Evolutionary conservation across 2,113 vertebrate species (phyloP).

Genomic region (Menidia beryllina): DNA sequence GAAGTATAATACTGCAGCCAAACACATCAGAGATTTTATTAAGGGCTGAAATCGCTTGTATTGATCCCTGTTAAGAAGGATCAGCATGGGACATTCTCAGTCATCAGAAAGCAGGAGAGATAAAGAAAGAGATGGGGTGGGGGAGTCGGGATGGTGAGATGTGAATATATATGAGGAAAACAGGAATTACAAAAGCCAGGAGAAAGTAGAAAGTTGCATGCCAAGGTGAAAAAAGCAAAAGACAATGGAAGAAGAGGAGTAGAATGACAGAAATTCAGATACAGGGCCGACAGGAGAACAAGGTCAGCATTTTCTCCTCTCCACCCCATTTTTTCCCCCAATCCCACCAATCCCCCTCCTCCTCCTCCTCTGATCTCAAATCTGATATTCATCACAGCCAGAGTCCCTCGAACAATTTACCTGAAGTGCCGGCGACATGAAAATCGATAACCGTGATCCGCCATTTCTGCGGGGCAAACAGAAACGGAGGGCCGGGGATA

Average conservation of each 20-base stretch:
- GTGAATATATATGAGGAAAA: conserved; percentile 52
- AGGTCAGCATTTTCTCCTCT: conserved; percentile 87
- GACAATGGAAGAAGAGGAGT: conserved; percentile 35
- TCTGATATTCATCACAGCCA: conserved; percentile 90
- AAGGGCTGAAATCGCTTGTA: conserved; percentile 80
- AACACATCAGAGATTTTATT: conserved; percentile 74
- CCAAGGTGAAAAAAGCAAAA: conserved; percentile 40
- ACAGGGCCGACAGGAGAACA: conserved; percentile 47
- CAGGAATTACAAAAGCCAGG: conserved; percentile 22
- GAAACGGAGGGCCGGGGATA: conserved; percentile 73
- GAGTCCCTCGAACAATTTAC: conserved; percentile 90
- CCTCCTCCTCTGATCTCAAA: conserved; percentile 77
- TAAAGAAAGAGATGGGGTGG: conserved; percentile 19
- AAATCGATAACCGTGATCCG: conserved; percentile 89
- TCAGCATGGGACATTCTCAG: conserved; percentile 45
- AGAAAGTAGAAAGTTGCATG: conserved; percentile 16
- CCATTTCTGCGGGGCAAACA: conserved; percentile 90
- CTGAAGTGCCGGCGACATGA: conserved; percentile 85
- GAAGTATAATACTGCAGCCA: conserved; percentile 53
- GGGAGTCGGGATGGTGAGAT: conserved; percentile 34
- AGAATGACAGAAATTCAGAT: conserved; percentile 47
- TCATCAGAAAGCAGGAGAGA: conserved; percentile 35
- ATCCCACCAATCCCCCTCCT: conserved; percentile 37
- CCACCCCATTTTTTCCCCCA: conserved; percentile 26
- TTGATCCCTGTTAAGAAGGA: conserved; percentile 85